Base-by-base conservation (phyloP, 2,888 invertebrate species). In the Hipparchia sbordonii region DNA sequence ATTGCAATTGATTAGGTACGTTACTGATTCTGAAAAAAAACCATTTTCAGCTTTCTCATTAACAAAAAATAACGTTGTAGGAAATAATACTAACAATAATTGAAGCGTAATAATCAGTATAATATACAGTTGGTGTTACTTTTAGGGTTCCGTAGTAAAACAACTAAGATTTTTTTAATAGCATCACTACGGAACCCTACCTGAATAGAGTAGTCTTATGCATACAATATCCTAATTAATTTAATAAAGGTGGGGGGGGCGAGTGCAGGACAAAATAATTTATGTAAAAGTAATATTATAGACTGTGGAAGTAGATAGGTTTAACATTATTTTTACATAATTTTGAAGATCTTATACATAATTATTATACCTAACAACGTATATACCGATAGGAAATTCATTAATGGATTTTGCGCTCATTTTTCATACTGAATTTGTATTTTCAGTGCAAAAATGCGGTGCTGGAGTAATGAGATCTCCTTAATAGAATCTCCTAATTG, bases 91-190 rank as follows among this genome's bases (percentile, higher is more conserved):
- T 76, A 76, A 75, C 67, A 76, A 68, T 73, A 76, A 68, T 73
- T 73, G 61, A 77, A 77, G 77, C 77, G 77, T 77, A 76, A 73
- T 75, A 76, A 74, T 74, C 51, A 66, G 75, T 66, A 51, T 63
- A 73, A 48, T 48, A 23, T 71, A 60, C 67, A 69, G 59, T 72
- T 67, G 70, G 71, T 71, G 72, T 72, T 12, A 54, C 67, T 51
- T 71, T 33, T 71, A 62, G 67, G 54, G 70, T 72, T 51, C 62
- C 54, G 39, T 67, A 46, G 2, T 4, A n/a, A 66, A 67, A 10
- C 12, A n/a, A 56, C 8, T n/a, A 39, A 45, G 39, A 33, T 33
- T 33, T 57, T 57, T 57, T 13, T 13, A 57, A 23, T 39, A 39
- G 39, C 39, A 39, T 39, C 3, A 1, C 1, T 39, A 39, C 39